Base-by-base conservation (phyloP, 2,888 invertebrate genomes). In the Caenorhabditis virilis region DNA sequence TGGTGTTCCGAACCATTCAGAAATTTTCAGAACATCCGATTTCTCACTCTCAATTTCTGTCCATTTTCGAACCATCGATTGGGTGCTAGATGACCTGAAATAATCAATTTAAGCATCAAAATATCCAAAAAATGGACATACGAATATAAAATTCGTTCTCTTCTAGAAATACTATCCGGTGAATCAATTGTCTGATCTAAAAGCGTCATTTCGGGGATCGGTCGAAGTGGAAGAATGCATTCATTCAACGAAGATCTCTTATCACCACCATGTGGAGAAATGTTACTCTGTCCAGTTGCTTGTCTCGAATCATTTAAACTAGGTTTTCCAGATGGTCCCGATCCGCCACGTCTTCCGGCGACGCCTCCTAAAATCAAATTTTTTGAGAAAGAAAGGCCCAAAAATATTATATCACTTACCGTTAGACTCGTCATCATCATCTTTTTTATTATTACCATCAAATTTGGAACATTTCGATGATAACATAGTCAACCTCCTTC, bases 131-230 rank as follows among this genome's bases (percentile, higher is more conserved):
- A n/a, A n/a, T n/a, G n/a, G n/a, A n/a, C n/a, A n/a, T n/a, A n/a
- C n/a, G 63, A 41, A 26, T 58, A 39, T 2, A 65, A 39, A 16
- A 65, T 59, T 1, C 65, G 59, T 47, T 65, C 50, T 15, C 41
- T 38, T 3, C 54, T 49, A 11, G 57, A 63, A 5, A 42, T 33
- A 20, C 50, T 15, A 3, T 45, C 54, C 2, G 53, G 47, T 0
- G 57, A 49, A 18, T 58, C 62, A 11, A 52, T 56, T 46, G 59
- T 73, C 49, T 64, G 63, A 39, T 73, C 73, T 18, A 75, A 45
- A 18, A 69, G 68, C 0, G 75, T 68, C 75, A 75, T 71, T 50
- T 75, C 75, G n/a, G 69, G 71, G 54, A 75, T 75, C 23, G 75
- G 71, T 18, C 64, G 60, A 22, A 75, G 53, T 22, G 56, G 46